Evolutionary conservation across 1,140 invertebrate species (phyloP).

Genomic region (Drosophila repleta): DNA sequence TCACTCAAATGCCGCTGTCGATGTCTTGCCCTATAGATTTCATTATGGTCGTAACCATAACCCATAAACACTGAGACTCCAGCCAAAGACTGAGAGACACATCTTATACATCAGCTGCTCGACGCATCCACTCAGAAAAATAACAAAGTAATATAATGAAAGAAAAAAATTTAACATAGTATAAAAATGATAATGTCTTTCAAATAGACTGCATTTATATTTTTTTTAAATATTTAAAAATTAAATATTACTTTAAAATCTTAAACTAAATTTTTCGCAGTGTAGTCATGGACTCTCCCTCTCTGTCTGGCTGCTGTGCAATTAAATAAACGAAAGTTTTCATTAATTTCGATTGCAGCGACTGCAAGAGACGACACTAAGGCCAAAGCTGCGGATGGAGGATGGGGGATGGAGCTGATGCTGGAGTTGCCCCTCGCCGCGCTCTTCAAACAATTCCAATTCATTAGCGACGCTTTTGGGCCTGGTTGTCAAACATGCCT

Average conservation of each 20-base stretch:
- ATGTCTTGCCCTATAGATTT: conserved; percentile 76
- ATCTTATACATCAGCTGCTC: conserved; percentile 23
- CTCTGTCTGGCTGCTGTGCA: conserved; percentile 66
- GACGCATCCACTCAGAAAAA: neutral
- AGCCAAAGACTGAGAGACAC: neutral
- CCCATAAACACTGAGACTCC: conserved; percentile 61
- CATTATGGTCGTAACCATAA: conserved; percentile 70
- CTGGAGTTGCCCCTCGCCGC: neutral
- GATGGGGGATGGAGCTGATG: conserved; percentile 1
- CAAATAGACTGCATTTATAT: no score
- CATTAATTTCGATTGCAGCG: conserved; percentile 78
- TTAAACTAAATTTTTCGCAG: neutral
- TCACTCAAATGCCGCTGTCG: conserved; percentile 70
- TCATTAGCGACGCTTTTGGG: conserved; percentile 77
- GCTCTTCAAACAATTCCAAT: conserved; percentile 76
- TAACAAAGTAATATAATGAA: neutral
- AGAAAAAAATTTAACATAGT: neutral
- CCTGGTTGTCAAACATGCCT: conserved; percentile 44
- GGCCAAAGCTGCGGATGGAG: conserved; percentile 33
- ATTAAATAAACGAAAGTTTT: conserved; percentile 82
- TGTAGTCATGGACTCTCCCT: conserved; percentile 34
- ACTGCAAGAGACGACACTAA: conserved; percentile 60
- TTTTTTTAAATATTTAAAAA: neutral
- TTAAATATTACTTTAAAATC: neutral
- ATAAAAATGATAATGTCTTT: no score